Conservation (phyloP, 2,797 vertebrate genomes). For the Heteromormyrus szaboi region DNA sequence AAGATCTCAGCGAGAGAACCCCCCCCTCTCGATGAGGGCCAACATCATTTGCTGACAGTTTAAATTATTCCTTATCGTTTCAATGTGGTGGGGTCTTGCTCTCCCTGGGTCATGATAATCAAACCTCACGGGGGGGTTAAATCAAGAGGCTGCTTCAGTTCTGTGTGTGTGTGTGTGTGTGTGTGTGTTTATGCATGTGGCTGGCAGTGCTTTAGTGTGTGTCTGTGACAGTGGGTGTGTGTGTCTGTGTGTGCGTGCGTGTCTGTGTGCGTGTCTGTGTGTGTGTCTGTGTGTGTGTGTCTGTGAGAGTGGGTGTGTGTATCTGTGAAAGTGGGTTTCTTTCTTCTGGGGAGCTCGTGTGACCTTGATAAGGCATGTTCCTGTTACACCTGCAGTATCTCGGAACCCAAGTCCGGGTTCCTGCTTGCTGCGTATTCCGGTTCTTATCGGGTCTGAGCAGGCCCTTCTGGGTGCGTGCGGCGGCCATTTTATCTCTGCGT, state of each 20-base stretch:
- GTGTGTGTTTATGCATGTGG: not conserved
- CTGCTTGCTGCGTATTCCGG: slow-evolving; percentile 41
- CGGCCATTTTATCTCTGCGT: slow-evolving; percentile 10
- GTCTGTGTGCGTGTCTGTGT: too few relatives aligned
- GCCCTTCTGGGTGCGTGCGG: slow-evolving; percentile 30
- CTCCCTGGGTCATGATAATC: slow-evolving; percentile 27
- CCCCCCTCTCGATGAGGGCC: slow-evolving; percentile 32
- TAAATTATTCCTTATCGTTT: slow-evolving; percentile 24
- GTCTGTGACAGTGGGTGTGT: too few relatives aligned
- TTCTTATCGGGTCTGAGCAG: slow-evolving; percentile 62
- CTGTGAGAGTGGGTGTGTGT: not conserved
- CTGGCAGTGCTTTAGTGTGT: not conserved
- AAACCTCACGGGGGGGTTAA: not conserved
- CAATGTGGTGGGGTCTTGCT: slow-evolving; percentile 40
- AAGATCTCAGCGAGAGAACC: not conserved
- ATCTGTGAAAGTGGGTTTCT: not conserved
- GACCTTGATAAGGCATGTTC: slow-evolving; percentile 47
- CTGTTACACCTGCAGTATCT: slow-evolving; percentile 54
- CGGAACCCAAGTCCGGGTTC: slow-evolving; percentile 54
- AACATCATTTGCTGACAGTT: slow-evolving; percentile 45
- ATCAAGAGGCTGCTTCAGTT: not conserved
- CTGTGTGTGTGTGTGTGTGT: slow-evolving; percentile 7
- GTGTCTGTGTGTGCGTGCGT: not conserved
- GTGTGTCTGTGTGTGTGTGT: not conserved
- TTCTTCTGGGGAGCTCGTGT: not conserved